Base-by-base conservation (phyloP, 2,888 invertebrate genomes). In the Agrochola litura region DNA sequence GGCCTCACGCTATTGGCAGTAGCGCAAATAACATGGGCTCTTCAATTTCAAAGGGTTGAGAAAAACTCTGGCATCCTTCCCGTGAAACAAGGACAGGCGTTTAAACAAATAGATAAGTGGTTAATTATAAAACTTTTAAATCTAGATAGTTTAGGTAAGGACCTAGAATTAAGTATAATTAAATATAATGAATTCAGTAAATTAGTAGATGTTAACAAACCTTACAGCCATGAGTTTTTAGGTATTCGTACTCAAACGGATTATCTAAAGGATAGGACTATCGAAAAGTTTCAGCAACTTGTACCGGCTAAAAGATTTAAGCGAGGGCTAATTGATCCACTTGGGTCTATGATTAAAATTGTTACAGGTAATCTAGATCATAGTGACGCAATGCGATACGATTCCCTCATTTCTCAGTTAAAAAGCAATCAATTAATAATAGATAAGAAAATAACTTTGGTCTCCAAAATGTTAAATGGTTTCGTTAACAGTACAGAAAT, bases 331-430 rank as follows among this genome's bases (percentile, higher is more conserved):
- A 37, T 61, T 6, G 61, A 61, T 19, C 19, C 30, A 16, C 61
- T 61, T 8, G 61, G 61, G 61, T 60, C 30, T 19, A 37, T 61
- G 37, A 61, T 61, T 30, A 61, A 61, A 61, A 61, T 61, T 19
- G 19, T 61, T 19, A 30, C 37, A 61, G 16, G 30, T 60, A 30
- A 19, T 37, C 12, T 60, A 60, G 61, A 61, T 37, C 30, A 61
- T 25, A 61, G 37, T 37, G 61, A 61, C 19, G 61, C 25, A 61
- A 19, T 61, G 19, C 52, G 37, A 61, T 61, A 61, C 37, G 19
- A 30, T 61, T 61, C 19, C 19, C 8, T 52, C 19, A 52, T 52
- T 52, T 52, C 52, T 52, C 52, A 22, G 49, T 49, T 49, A 49
- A 16, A 49, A 49, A 49, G 49, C 49, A 49, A 49, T 1, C 49